These are phyloP conservation scores for Rhadina sibilatrix DNA, from an alignment of 2,113 vertebrate species.

Conservation along the genomic window DNA sequence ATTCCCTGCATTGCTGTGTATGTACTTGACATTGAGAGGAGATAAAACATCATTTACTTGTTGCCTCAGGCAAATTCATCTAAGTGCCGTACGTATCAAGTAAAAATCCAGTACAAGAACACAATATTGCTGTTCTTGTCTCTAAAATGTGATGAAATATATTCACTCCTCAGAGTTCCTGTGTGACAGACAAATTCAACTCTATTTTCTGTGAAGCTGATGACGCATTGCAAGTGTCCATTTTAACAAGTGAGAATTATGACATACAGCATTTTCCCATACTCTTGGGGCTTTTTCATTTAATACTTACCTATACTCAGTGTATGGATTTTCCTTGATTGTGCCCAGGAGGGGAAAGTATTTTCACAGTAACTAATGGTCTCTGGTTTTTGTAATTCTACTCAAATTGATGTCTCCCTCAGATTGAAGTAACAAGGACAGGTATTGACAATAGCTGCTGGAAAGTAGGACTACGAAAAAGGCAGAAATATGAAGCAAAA, in stretches of 20 bases:
- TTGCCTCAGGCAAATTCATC: background rate
- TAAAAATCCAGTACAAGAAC: background rate
- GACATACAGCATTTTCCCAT: background rate
- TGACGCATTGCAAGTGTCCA: background rate
- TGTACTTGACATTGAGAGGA: constrained; percentile 19
- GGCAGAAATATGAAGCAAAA: background rate
- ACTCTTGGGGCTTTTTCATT: background rate
- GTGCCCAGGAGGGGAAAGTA: background rate
- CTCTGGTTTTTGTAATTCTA: background rate
- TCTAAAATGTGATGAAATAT: background rate
- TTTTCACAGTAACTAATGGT: background rate
- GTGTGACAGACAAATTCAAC: background rate
- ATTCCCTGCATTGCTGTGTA: background rate
- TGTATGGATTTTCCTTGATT: background rate
- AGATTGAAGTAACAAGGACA: background rate
- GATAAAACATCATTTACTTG: constrained; percentile 8
- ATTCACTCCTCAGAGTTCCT: background rate
- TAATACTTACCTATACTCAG: background rate
- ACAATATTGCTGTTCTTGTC: background rate
- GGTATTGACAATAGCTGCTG: background rate
- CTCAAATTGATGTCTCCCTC: background rate
- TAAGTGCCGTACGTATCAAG: background rate
- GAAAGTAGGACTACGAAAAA: background rate
- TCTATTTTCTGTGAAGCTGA: background rate
- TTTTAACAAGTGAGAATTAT: background rate